phyloP scores from a whole-genome alignment of 2,888 invertebrate genomes.

The Coenonympha arcania region DNA sequence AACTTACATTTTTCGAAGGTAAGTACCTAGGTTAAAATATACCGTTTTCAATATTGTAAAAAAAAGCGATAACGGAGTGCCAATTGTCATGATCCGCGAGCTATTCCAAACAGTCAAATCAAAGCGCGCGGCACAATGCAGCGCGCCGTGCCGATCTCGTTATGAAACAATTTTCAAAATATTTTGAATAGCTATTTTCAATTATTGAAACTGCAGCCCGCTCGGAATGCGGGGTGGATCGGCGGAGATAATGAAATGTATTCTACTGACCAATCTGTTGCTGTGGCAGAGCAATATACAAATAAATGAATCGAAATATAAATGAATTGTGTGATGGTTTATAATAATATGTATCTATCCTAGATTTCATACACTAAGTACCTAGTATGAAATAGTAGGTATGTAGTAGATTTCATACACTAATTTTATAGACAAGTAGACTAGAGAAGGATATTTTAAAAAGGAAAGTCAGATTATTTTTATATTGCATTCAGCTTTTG shows the following conservation, averaged over 20 bases:
- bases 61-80: conserved; percentile 34
- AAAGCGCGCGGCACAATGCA: conserved; percentile 52
- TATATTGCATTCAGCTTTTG: too few species aligned
- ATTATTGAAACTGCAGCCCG: conserved; percentile 67
- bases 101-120: conserved; percentile 57
- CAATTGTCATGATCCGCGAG: conserved; percentile 54
- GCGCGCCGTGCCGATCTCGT: conserved; percentile 51
- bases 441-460: too few species aligned
- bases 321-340: too few species aligned
- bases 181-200: conserved; percentile 74
- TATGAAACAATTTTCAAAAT: conserved; percentile 74
- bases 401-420: too few species aligned
- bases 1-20: too few species aligned
- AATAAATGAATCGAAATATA: conserved; percentile 12
- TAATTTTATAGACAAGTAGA: too few species aligned
- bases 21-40: too few species aligned
- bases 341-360: too few species aligned
- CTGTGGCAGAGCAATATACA: conserved; percentile 21
- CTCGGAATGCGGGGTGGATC: conserved; percentile 57
- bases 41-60: conserved; percentile 24
- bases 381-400: too few species aligned
- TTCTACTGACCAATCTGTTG: conserved; percentile 27
- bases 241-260: conserved; percentile 39
- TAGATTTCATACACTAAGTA: too few species aligned
- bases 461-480: too few species aligned